Evolutionary conservation across 2,113 vertebrate species (phyloP), one percentile per base, ranked within the genome.

Genomic region (Archilochus colubris): DNA sequence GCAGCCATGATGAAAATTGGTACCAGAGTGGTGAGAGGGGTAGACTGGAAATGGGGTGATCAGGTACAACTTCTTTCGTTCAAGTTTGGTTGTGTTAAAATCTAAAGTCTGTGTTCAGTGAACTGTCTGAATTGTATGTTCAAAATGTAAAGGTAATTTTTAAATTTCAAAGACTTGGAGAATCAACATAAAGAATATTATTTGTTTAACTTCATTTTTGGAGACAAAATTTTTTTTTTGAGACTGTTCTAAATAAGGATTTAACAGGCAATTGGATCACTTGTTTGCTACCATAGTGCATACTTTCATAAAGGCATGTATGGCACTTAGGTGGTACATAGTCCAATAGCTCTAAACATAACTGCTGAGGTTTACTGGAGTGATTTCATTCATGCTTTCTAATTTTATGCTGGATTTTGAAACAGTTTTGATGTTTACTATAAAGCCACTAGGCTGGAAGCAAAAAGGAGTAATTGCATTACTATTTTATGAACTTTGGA

Each of bases 1-100:
- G 99, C 99, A n/a, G 98, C 99, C 82, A 98, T 99, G 99, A 99
- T 99, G 99, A 99, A 99, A 98, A 99, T 99, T 82, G 99, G 99
- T 89, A 99, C 99, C 88, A 98, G 99, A 82, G 99, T 99, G 59
- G 99, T 99, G 98, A 98, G 99, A 97, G 99, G 99, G 9, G 99
- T 99, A 10, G 99, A 99, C 96, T 99, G 99, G 99, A 99, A 99
- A 76, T 99, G 99, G 99, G 99, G 99, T 36, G 99, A 99, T 96
- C 99, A 99, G 99, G 99, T 99, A 97, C 46, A 67, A 25, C 20
- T 51, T 78, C 27, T 82, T 93, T 85, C 12, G 4, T 83, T 46
- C 9, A 12, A 7, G 1, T 77, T 74, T 90, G 54, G 0, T 2
- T 74, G 25, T 81, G 18, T 63, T 81, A 28, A 31, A 73, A n/a